Evolutionary conservation across 2,797 vertebrate genomes (phyloP).

Genomic region (Silurus lanzhouensis): DNA sequence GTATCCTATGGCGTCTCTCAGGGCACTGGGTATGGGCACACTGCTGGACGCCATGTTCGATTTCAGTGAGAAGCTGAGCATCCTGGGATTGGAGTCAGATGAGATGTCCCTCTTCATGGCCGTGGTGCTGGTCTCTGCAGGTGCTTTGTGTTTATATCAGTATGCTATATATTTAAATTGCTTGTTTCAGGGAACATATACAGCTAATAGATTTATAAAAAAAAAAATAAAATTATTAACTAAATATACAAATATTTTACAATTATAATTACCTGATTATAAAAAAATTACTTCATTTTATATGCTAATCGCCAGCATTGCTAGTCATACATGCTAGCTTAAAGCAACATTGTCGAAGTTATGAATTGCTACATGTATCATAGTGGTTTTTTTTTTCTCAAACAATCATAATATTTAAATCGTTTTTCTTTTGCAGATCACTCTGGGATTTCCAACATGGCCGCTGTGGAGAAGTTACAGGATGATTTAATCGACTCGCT

Average conservation of each 20-base stretch:
- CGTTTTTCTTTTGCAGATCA: constrained; percentile 64
- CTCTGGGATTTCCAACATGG: constrained; percentile 74
- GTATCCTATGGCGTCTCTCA: constrained; percentile 73
- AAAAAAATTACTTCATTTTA: background rate
- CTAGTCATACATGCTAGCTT: background rate
- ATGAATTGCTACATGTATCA: background rate
- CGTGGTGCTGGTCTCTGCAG: constrained; percentile 79
- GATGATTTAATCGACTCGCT: constrained; percentile 78
- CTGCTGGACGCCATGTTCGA: constrained; percentile 80
- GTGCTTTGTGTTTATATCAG: constrained; percentile 58
- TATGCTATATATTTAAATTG: background rate
- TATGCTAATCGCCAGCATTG: too few relatives aligned
- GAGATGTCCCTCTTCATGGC: constrained; percentile 84
- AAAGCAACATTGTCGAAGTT: background rate
- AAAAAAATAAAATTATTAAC: background rate
- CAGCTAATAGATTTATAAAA: background rate
- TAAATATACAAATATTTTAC: too few relatives aligned
- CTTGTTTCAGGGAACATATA: background rate
- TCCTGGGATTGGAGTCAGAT: constrained; percentile 76
- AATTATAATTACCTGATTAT: too few relatives aligned
- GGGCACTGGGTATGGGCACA: constrained; percentile 77
- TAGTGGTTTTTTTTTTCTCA: background rate
- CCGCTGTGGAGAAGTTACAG: constrained; percentile 78
- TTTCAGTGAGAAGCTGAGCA: constrained; percentile 80
- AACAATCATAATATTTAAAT: background rate